phyloP scores from a whole-genome alignment of 2,797 vertebrate species.

The Acipenser ruthenus region DNA sequence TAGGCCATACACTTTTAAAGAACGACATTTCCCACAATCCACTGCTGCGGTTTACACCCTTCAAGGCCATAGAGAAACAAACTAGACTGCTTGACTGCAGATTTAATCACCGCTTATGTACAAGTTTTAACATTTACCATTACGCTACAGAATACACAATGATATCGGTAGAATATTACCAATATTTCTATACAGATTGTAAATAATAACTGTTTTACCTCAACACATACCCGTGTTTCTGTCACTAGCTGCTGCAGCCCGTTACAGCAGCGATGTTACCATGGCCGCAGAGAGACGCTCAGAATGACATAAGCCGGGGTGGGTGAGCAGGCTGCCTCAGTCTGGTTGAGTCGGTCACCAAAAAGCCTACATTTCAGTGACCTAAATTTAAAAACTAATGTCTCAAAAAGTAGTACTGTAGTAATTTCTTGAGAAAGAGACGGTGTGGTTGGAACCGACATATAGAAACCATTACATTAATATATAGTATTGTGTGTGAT shows the following conservation, averaged over 20 bases:
- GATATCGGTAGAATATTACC: background rate
- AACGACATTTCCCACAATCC: slow-evolving; percentile 21
- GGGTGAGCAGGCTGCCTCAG: too few species aligned
- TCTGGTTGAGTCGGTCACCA: too few species aligned
- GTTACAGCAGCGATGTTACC: slow-evolving; percentile 48
- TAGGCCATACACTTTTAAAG: background rate
- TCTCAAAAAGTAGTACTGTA: too few species aligned
- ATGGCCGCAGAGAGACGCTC: slow-evolving; percentile 63
- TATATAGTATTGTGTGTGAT: too few species aligned
- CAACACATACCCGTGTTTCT: slow-evolving; percentile 24
- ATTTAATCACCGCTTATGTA: slow-evolving; percentile 20
- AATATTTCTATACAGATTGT: background rate
- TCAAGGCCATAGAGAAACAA: slow-evolving; percentile 41
- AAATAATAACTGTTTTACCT: slow-evolving; percentile 26
- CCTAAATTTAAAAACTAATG: too few species aligned
- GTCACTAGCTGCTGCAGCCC: slow-evolving; percentile 19
- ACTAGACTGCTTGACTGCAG: slow-evolving; percentile 27
- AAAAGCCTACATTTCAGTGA: too few species aligned
- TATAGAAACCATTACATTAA: too few species aligned
- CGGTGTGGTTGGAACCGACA: too few species aligned
- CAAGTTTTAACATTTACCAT: background rate
- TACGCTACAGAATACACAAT: background rate
- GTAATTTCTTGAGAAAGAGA: too few species aligned
- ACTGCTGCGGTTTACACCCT: slow-evolving; percentile 10
- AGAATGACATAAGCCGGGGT: slow-evolving; percentile 27